phyloP scores from a whole-genome alignment of 1,140 invertebrate genomes.

The Antheraea mylitta region DNA sequence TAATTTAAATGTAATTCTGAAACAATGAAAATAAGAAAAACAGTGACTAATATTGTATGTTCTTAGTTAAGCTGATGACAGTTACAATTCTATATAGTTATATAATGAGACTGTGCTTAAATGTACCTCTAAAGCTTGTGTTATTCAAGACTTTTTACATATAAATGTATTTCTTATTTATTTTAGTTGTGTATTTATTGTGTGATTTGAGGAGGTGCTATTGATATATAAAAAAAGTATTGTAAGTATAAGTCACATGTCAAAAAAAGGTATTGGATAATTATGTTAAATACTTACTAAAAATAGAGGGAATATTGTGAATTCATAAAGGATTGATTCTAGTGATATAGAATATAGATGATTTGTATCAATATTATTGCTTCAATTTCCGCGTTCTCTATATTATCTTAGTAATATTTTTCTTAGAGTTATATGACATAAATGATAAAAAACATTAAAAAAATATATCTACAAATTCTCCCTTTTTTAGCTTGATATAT shows the following conservation, averaged over 20 bases:
- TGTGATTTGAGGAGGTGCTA: conserved; percentile 61
- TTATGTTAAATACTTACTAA: not conserved
- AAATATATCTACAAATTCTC: no score
- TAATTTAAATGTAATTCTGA: no score
- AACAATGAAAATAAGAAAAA: not conserved
- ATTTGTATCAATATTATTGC: no score
- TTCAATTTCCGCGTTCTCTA: not conserved
- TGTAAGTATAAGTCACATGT: not conserved
- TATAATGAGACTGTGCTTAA: conserved; percentile 29
- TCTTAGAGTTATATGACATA: not conserved
- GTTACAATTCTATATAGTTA: conserved; percentile 12
- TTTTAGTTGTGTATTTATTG: conserved; percentile 23
- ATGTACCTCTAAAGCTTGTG: conserved; percentile 32
- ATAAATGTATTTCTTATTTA: conserved; percentile 26
- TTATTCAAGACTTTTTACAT: conserved; percentile 23
- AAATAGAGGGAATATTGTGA: not conserved
- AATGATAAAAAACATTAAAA: no score
- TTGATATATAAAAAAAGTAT: conserved; percentile 37
- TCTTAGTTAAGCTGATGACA: not conserved
- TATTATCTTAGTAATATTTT: not conserved
- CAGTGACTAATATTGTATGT: not conserved
- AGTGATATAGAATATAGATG: no score
- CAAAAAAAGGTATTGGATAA: not conserved
- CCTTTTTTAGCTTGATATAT: no score
- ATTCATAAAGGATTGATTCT: no score